These are phyloP conservation scores for Acanthis flammea DNA, from an alignment of 2,797 vertebrate species.

Conservation along the genomic window DNA sequence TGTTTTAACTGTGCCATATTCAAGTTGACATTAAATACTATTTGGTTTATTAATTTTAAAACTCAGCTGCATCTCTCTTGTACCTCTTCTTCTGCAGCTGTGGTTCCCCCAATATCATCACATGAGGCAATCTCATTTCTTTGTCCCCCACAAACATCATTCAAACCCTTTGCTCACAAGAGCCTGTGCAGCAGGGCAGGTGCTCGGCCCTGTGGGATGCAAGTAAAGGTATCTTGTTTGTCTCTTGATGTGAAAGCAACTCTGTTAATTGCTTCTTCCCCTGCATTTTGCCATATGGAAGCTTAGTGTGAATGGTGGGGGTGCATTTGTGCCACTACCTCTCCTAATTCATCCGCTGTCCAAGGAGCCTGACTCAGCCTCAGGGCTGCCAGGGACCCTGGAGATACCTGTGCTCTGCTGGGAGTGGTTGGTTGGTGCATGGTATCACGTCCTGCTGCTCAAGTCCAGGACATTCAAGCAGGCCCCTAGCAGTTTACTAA, in stretches of 20 bases:
- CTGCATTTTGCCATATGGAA: constrained; percentile 18
- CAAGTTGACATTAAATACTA: neutral
- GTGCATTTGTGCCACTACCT: neutral
- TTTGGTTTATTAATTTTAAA: constrained; percentile 9
- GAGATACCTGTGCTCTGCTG: neutral
- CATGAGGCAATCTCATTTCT: neutral
- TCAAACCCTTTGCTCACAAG: neutral
- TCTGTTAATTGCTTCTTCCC: neutral
- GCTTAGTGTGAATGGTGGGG: neutral
- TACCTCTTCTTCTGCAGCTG: neutral
- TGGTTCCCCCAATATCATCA: fast-evolving
- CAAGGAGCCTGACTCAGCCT: neutral
- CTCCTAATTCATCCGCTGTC: neutral
- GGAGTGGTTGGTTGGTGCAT: neutral
- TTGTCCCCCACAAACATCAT: neutral
- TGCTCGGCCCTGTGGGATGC: neutral
- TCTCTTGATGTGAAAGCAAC: constrained; percentile 33
- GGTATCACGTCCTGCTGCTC: neutral
- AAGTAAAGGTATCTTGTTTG: neutral
- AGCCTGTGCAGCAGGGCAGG: neutral
- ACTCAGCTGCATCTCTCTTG: neutral
- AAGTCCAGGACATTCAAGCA: fast-evolving
- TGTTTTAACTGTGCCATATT: neutral
- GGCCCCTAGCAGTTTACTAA: neutral
- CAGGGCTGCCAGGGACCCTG: neutral